Evolutionary conservation across 2,113 vertebrate genomes (phyloP).

Genomic region (Prolemur simus): DNA sequence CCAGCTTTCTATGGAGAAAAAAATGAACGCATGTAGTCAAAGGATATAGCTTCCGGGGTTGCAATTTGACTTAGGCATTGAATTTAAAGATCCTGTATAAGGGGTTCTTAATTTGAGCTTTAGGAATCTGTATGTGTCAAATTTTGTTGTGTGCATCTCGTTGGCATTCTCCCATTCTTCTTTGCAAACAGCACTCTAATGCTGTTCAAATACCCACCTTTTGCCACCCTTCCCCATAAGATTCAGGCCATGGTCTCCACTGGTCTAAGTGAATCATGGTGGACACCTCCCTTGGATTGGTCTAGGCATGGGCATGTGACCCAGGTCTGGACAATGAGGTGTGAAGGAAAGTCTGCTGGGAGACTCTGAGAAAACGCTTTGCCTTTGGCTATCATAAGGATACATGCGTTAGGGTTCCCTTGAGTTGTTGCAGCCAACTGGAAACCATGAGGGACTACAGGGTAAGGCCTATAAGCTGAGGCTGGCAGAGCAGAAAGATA

Average conservation of each 20-base stretch:
- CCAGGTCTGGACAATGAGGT: neutral
- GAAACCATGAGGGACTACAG: neutral
- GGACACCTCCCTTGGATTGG: neutral
- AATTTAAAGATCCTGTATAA: neutral
- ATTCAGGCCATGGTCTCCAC: neutral
- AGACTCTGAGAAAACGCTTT: constrained; percentile 6
- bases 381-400: neutral
- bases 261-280: constrained; percentile 6
- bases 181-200: neutral
- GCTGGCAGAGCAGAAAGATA: neutral
- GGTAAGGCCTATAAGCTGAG: neutral
- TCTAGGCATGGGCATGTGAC: neutral
- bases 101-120: constrained; percentile 1
- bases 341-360: neutral
- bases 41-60: neutral
- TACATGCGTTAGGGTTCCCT: neutral
- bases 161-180: neutral
- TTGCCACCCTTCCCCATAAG: neutral
- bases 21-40: constrained; percentile 22
- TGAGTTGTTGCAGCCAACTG: neutral
- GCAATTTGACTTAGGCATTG: neutral
- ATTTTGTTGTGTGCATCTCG: neutral
- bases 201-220: neutral
- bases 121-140: neutral
- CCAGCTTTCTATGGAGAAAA: neutral